Conservation (phyloP, 2,113 vertebrate genomes). For the Cyanoderma ruficeps region DNA sequence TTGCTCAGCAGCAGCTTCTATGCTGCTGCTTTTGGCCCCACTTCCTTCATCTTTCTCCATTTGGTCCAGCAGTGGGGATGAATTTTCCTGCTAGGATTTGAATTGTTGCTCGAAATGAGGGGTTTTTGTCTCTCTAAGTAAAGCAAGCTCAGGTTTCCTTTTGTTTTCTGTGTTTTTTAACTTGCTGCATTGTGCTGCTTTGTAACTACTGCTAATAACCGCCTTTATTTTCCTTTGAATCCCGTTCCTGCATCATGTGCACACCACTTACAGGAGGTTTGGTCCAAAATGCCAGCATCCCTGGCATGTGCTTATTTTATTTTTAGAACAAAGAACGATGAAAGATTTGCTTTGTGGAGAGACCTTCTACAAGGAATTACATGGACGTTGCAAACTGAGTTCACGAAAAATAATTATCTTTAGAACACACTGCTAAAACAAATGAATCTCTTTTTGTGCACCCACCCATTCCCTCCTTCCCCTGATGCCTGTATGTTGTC, state of each 20-base stretch:
- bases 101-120: neutral
- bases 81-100: neutral
- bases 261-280: neutral
- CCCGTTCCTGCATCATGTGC: neutral
- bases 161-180: conserved; percentile 5
- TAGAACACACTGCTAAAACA: neutral
- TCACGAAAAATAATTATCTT: neutral
- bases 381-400: conserved; percentile 63
- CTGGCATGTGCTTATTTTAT: conserved; percentile 15
- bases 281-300: neutral
- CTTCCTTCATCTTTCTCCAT: neutral
- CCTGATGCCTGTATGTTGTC: neutral
- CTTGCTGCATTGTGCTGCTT: conserved; percentile 37
- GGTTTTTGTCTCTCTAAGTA: conserved; percentile 10
- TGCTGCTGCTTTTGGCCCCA: neutral
- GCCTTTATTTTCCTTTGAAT: neutral
- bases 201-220: neutral
- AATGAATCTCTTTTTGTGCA: neutral
- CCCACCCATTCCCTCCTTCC: neutral
- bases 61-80: neutral
- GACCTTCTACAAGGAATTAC: conserved; percentile 59
- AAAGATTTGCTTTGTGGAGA: conserved; percentile 47
- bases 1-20: neutral
- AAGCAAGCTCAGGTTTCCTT: neutral
- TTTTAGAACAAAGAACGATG: neutral